Base-by-base conservation (phyloP, 2,888 invertebrate genomes). In the Lepidochrysops patricia region DNA sequence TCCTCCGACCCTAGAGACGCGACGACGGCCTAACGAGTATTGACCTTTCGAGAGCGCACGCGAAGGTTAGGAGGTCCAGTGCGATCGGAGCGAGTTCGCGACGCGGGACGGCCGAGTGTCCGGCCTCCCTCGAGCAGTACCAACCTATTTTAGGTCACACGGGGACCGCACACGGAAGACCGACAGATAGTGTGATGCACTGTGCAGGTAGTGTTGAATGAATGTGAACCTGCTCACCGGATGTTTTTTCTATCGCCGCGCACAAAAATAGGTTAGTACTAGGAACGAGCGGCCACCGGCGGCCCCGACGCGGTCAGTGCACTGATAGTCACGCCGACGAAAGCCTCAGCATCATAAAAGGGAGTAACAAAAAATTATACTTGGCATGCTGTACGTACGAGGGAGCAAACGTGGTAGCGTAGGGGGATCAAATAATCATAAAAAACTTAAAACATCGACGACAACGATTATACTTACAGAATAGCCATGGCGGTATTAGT, bases 341-440 rank as follows among this genome's bases (percentile, higher is more conserved):
- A 90, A 90, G 89, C 89, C 89, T 89, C 89, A 84, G 85, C 89
- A 89, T 88, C 84, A 82, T 81, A 76, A 84, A 76, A 75, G 71
- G 81, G 80, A 72, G 72, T 77, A 83, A 85, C 80, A 82, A 83
- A 87, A 87, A 73, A 70, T 71, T 68, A 79, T 84, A 84, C 82
- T 80, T 89, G 89, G 89, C 89, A 89, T 89, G 87, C 89, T 88
- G 87, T 86, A 87, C 84, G 82, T 82, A 88, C 85, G 84, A 85
- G 87, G 89, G 89, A 88, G 86, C 82, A 80, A 85, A 86, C 87
- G 88, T 86, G 86, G 87, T 87, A 83, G 84, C 85, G 85, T 26
- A 73, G 71, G 80, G 80, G 76, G 79, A 76, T 76, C 77, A 82
- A 77, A 79, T 74, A 71, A 70, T 66, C 67, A 63, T 66, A 66